Base-by-base conservation (phyloP, 1,140 invertebrate species). In the Atta colombica region DNA sequence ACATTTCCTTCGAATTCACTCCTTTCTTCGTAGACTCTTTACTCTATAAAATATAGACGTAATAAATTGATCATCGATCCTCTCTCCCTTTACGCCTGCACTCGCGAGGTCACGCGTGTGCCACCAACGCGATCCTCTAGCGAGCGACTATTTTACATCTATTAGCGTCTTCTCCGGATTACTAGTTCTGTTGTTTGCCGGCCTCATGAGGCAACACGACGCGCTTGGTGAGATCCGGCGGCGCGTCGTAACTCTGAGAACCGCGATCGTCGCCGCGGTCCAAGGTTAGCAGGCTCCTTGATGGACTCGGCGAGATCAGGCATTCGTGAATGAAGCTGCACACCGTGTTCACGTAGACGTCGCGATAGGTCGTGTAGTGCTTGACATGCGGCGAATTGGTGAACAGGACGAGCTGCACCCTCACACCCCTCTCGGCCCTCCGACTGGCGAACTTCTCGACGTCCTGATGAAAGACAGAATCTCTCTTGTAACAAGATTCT, bases 381-480 rank as follows among this genome's bases (percentile, higher is more conserved):
- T 97, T 97, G 0, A 97, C 97, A 93, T 98, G 97, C 31, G 96
- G 96, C 5, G 97, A 97, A 90, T 97, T 96, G 51, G 97, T 96
- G 92, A 97, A 98, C 45, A 97, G 96, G 12, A 97, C 94, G 14
- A 95, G 94, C 14, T 96, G 96, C 0, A 97, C 96, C 82, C 95
- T 91, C 3, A 97, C 96, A 0, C 97, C 97, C 14, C 96, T 93
- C 65, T 96, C 94, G 63, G 96, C 95, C 45, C 97, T 95, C n/a
- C 95, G 93, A 21, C 95, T 94, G 8, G 96, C 96, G 82, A 97
- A 97, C 84, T 96, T 95, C 89, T 97, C 96, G 35, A 97, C 95
- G 92, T 97, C 96, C 95, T 96, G 72, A 66, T 16, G 53, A 25
- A 10, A 49, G 35, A 25, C 39, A 69, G 39, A 74, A 58, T 35